Evolutionary conservation across 2,888 invertebrate species (phyloP).

Genomic region (Holacanthella duospinosa): DNA sequence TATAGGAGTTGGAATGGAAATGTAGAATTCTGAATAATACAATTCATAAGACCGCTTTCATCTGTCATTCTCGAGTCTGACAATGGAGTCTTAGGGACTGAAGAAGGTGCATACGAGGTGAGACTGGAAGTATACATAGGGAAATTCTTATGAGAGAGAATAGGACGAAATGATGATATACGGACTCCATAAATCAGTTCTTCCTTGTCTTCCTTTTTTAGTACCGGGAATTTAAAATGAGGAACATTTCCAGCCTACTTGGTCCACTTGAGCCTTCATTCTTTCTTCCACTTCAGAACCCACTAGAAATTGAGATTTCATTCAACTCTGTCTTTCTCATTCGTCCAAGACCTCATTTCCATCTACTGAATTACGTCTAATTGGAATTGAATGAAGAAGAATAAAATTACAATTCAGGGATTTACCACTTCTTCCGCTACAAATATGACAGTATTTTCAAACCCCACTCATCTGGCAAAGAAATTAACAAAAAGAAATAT

Average conservation of each 20-base stretch:
- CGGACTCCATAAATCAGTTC: constrained; percentile 12
- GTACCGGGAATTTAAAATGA: no score
- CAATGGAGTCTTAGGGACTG: neutral
- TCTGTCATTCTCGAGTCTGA: neutral
- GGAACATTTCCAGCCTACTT: no score
- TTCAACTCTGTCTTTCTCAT: constrained; percentile 11
- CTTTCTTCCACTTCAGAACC: neutral
- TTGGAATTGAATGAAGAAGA: constrained; percentile 11
- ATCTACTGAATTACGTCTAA: constrained; percentile 17
- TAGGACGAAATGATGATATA: constrained; percentile 11
- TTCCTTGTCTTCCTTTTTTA: neutral
- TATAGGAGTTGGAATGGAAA: neutral
- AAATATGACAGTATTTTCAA: no score
- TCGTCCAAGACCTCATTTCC: constrained; percentile 6
- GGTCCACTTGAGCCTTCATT: constrained; percentile 1
- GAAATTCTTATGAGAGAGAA: neutral
- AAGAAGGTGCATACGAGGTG: neutral
- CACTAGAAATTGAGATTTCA: neutral
- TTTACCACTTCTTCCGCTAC: no score
- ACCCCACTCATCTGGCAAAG: no score
- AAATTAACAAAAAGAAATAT: no score
- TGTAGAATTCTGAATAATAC: neutral
- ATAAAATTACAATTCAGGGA: neutral
- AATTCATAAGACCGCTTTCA: neutral
- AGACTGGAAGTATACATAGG: neutral